Conservation (phyloP, 2,797 vertebrate species). For the Forpus xanthops region DNA sequence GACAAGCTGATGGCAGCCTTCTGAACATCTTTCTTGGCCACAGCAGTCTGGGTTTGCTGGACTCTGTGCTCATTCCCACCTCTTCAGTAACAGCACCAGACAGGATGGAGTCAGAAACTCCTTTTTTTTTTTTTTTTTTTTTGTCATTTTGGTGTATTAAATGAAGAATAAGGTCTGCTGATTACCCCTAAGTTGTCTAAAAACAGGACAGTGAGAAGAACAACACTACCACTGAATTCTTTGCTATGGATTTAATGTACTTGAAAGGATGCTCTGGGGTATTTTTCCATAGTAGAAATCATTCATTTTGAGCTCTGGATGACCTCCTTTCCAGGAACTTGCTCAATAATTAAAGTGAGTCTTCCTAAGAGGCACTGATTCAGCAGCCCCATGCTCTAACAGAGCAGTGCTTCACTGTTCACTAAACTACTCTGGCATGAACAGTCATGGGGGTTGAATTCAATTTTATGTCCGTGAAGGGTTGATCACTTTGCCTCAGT, state of each 20-base stretch:
- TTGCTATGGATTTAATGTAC: background rate
- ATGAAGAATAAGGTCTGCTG: background rate
- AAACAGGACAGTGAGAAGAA: background rate
- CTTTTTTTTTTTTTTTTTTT: background rate
- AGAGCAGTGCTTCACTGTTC: background rate
- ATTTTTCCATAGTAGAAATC: accelerated
- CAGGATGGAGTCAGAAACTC: background rate
- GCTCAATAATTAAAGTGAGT: background rate
- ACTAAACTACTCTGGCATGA: background rate
- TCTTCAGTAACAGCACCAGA: background rate
- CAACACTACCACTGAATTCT: background rate
- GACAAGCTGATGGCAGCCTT: background rate
- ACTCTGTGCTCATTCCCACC: accelerated
- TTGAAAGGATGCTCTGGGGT: background rate
- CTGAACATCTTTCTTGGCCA: background rate
- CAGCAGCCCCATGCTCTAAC: background rate
- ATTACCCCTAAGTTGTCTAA: background rate
- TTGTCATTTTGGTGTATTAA: background rate
- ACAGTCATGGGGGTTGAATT: accelerated
- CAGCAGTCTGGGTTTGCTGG: background rate
- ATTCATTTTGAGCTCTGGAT: background rate
- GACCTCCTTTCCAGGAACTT: background rate
- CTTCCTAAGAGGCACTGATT: background rate
- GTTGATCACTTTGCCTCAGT: background rate
- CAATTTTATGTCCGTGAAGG: background rate